Conservation (phyloP, 37 sponge, comb jelly and placozoan genomes). For the Chondrilla cf. caribensis region DNA sequence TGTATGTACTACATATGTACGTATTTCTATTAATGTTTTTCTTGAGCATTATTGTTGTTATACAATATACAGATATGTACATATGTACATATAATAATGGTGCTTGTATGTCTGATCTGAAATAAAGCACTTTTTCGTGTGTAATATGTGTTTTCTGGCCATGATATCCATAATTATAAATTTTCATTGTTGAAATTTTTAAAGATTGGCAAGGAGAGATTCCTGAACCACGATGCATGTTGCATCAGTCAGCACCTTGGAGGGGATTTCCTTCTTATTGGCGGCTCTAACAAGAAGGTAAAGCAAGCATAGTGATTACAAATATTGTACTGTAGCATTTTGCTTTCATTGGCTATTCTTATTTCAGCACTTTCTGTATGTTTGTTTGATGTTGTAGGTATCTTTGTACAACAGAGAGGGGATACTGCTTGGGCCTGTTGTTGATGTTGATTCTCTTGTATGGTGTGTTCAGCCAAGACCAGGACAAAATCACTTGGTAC, state of each 20-base stretch:
- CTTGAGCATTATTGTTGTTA: too few species aligned
- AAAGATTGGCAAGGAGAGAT: conserved; percentile 87
- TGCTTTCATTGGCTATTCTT: not conserved
- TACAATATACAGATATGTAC: too few species aligned
- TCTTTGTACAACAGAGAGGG: conserved; percentile 60
- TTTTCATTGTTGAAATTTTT: not conserved
- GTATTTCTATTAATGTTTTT: too few species aligned
- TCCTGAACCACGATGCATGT: conserved; percentile 82
- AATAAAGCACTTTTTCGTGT: too few species aligned
- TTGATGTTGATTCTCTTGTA: conserved; percentile 59
- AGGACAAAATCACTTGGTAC: conserved; percentile 36
- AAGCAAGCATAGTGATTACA: too few species aligned
- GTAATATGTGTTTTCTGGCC: too few species aligned
- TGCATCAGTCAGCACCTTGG: conserved; percentile 68
- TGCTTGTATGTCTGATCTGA: too few species aligned
- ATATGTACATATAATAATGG: too few species aligned
- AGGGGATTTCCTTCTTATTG: conserved; percentile 85
- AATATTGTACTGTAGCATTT: too few species aligned
- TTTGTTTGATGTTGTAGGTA: conserved; percentile 24
- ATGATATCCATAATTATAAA: too few species aligned
- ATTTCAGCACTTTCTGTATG: not conserved
- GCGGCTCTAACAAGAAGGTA: conserved; percentile 91
- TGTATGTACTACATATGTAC: too few species aligned
- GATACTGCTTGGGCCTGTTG: conserved; percentile 34
- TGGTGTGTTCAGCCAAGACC: conserved; percentile 69